Evolutionary conservation across 1,140 invertebrate genomes (phyloP).

Genomic region (Eufriesea mexicana): DNA sequence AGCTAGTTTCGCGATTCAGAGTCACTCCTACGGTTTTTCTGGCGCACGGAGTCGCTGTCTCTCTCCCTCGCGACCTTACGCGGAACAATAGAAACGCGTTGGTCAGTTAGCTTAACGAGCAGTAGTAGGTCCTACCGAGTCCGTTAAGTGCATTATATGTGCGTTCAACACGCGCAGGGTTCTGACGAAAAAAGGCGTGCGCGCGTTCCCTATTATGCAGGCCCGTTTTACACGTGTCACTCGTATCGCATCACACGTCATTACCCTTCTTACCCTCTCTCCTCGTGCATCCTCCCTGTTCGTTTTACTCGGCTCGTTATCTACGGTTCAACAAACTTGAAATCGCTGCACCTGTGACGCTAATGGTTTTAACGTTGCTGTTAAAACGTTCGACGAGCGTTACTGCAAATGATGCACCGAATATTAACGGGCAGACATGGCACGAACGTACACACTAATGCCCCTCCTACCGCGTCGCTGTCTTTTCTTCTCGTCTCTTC

Average conservation of each 20-base stretch:
- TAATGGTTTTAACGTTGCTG: conserved; percentile 55
- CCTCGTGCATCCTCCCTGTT: not conserved
- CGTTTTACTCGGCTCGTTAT: conserved; percentile 51
- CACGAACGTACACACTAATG: too few species aligned
- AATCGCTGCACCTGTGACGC: conserved; percentile 60
- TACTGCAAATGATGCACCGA: not conserved
- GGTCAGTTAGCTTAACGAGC: not conserved
- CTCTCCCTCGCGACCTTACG: too few species aligned
- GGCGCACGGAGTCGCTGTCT: too few species aligned
- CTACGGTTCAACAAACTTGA: conserved; percentile 63
- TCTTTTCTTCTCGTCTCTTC: not conserved
- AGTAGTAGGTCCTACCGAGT: not conserved
- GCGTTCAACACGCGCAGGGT: not conserved
- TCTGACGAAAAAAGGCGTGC: not conserved
- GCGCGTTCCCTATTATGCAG: conserved; percentile 29
- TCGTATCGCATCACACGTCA: conserved; percentile 67
- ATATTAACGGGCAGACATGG: conserved; percentile 27
- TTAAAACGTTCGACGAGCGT: not conserved
- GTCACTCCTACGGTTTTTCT: too few species aligned
- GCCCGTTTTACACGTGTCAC: conserved; percentile 63
- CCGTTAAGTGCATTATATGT: conserved; percentile 36
- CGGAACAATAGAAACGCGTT: too few species aligned
- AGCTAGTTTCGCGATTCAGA: too few species aligned
- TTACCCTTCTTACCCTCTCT: conserved; percentile 53
- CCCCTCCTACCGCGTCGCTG: too few species aligned